phyloP scores from a whole-genome alignment of 2,797 vertebrate genomes.

The Enteromius viviparus region DNA sequence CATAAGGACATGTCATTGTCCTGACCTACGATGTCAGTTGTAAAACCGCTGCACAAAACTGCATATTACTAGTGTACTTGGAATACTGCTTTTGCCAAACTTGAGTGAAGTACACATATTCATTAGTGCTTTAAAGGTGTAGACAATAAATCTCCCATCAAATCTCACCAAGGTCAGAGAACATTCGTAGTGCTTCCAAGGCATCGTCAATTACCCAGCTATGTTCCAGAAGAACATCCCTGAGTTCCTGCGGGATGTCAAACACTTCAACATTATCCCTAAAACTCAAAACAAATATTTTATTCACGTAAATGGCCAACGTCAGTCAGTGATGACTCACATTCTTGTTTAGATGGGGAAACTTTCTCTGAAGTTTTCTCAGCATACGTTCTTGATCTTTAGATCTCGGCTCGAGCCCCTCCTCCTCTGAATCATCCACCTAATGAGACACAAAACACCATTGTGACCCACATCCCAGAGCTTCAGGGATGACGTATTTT shows the following conservation, averaged over 20 bases:
- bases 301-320: background rate
- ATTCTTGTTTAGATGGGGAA: constrained; percentile 82
- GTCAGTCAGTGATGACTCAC: constrained; percentile 67
- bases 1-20: background rate
- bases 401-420: constrained; percentile 74
- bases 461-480: background rate
- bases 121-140: background rate
- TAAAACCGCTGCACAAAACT: background rate
- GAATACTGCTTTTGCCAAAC: background rate
- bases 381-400: constrained; percentile 83
- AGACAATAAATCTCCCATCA: constrained; percentile 24
- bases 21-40: background rate
- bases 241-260: constrained; percentile 74
- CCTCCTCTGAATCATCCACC: constrained; percentile 73
- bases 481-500: background rate
- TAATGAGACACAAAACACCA: constrained; percentile 52
- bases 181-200: constrained; percentile 80
- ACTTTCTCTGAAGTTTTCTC: constrained; percentile 79
- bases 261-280: constrained; percentile 5
- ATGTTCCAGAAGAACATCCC: constrained; percentile 83
- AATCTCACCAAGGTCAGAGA: constrained; percentile 73
- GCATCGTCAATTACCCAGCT: constrained; percentile 86
- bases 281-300: constrained; percentile 1
- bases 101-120: background rate
- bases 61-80: background rate